Evolutionary conservation across 2,888 invertebrate species (phyloP).

Genomic region (Microplitis manilae): DNA sequence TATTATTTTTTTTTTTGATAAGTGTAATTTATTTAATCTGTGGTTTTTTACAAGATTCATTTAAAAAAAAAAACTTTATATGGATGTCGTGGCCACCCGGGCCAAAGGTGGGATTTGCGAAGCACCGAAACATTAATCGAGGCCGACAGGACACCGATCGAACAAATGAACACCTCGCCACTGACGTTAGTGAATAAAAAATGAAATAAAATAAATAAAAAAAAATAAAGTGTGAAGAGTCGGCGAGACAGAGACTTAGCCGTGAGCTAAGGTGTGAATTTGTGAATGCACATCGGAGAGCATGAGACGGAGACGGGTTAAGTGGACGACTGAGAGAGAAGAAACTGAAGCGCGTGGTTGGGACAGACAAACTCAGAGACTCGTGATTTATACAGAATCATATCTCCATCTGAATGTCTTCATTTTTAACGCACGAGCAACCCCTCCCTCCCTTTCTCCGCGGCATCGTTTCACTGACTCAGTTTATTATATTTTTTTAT

Average conservation of each 20-base stretch:
- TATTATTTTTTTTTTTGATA: conserved; percentile 24
- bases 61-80: background rate
- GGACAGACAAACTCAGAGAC: conserved; percentile 50
- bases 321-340: conserved; percentile 32
- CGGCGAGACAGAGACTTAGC: conserved; percentile 13
- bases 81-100: background rate
- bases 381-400: conserved; percentile 69
- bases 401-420: conserved; percentile 70
- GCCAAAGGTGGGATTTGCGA: background rate
- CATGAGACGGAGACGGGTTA: background rate
- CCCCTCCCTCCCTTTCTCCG: conserved; percentile 31
- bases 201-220: background rate
- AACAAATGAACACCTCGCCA: conserved; percentile 20
- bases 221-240: conserved; percentile 19
- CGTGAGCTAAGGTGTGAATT: conserved; percentile 39
- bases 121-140: conserved; percentile 38
- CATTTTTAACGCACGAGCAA: conserved; percentile 67
- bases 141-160: conserved; percentile 32
- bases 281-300: conserved; percentile 32
- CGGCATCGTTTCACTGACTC: conserved; percentile 43
- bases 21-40: no score
- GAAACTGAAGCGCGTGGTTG: conserved; percentile 43
- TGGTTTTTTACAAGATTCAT: no score
- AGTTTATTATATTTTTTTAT: background rate
- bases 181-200: background rate